These are phyloP conservation scores for Drosophila mulleri DNA, from an alignment of 2,888 invertebrate species.

Conservation along the genomic window DNA sequence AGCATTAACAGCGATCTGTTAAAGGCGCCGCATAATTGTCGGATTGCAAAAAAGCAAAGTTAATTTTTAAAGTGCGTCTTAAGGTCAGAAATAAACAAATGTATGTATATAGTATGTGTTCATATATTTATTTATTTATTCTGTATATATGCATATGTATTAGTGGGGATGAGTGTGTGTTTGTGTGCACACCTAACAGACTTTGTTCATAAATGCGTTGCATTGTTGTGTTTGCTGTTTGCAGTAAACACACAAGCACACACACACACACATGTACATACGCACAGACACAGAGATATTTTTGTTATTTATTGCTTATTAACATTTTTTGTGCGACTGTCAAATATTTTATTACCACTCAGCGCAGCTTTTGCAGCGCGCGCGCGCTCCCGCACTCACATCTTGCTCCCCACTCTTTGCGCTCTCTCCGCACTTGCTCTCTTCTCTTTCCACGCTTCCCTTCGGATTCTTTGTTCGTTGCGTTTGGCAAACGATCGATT, in stretches of 20 bases:
- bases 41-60: constrained; percentile 14
- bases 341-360: constrained; percentile 50
- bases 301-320: constrained; percentile 74
- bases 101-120: neutral
- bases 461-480: constrained; percentile 32
- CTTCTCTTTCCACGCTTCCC: neutral
- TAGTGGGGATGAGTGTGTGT: neutral
- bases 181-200: constrained; percentile 49
- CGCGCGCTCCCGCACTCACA: neutral
- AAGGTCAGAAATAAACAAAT: constrained; percentile 22
- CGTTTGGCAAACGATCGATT: constrained; percentile 33
- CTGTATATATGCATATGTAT: neutral
- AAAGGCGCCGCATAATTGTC: constrained; percentile 11
- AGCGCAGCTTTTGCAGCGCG: constrained; percentile 18
- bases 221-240: constrained; percentile 56
- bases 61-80: constrained; percentile 57
- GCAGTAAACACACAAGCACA: constrained; percentile 54
- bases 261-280: constrained; percentile 46
- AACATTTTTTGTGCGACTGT: constrained; percentile 60
- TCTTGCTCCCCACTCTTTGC: neutral
- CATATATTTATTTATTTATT: constrained; percentile 4
- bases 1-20: constrained; percentile 26
- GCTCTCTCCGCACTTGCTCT: constrained; percentile 10
- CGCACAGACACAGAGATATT: constrained; percentile 36
- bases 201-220: constrained; percentile 65